Evolutionary conservation across 2,888 invertebrate genomes (phyloP).

Genomic region (Cosmia pyralina): DNA sequence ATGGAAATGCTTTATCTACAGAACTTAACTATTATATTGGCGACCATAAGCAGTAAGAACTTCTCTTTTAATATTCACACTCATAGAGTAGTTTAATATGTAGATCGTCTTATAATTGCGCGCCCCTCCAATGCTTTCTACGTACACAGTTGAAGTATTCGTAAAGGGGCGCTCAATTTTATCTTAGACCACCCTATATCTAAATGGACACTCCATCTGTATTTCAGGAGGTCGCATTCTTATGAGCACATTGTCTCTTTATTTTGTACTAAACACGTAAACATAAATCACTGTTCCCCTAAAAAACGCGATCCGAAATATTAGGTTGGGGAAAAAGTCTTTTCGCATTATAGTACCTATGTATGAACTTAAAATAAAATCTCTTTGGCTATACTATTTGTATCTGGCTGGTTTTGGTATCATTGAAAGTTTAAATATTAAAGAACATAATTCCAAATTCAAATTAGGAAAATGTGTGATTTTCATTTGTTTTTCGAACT

Average conservation of each 20-base stretch:
- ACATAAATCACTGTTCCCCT: not conserved
- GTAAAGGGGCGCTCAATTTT: not conserved
- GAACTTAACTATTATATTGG: slow-evolving; percentile 81
- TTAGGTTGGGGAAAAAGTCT: no score
- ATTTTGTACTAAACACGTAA: not conserved
- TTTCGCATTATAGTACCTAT: no score
- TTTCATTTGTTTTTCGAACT: no score
- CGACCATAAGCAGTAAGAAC: slow-evolving; percentile 77
- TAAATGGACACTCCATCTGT: not conserved
- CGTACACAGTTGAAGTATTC: not conserved
- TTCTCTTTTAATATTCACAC: not conserved
- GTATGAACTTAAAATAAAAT: no score
- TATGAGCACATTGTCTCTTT: not conserved
- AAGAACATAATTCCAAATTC: no score
- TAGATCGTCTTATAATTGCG: not conserved
- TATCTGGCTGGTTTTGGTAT: no score
- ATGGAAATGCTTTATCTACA: slow-evolving; percentile 74
- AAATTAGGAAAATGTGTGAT: no score
- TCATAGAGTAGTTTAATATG: not conserved
- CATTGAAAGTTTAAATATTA: no score
- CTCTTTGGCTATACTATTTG: no score
- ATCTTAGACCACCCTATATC: not conserved
- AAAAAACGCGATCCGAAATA: not conserved
- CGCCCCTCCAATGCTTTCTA: not conserved
- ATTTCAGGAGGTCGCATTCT: not conserved